Evolutionary conservation across 2,797 vertebrate species (phyloP), one percentile per base, ranked within the genome.

Genomic region (Sphaeramia orbicularis): DNA sequence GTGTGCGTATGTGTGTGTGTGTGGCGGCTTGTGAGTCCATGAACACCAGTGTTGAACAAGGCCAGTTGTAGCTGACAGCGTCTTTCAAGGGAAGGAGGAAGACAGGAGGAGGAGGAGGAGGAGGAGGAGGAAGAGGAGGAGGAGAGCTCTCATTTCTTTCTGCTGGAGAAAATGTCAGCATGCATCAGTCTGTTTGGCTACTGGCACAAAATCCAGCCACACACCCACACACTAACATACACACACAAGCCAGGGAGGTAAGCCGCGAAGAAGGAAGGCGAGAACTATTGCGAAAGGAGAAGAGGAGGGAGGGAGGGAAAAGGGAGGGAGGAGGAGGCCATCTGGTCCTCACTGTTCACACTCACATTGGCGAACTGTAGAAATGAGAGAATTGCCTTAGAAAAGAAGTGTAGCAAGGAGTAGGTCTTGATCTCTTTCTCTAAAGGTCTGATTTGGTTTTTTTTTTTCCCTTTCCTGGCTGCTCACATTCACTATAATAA

Each of bases 141-240:
- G 59, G 56, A 76, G 66, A 62, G 50, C 55, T 45, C 63, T 80
- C 30, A 32, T 69, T 80, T 74, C 51, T 81, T 78, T 66, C 67
- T 80, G 55, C 74, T 48, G 48, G 63, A 77, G 80, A 89, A 92
- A 93, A 93, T 92, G 93, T 94, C 93, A 93, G 76, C 83, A 71
- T 85, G 86, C 83, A 91, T 93, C 88, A 88, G 83, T 89, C 86
- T 90, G 78, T 90, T 89, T 79, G 83, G 88, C 88, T 81, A 75
- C 81, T 83, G 86, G 88, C 86, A 84, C 73, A 76, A 74, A 83
- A 85, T 63, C 48, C 76, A 84, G 72, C 78, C 83, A 78, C 69
- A 83, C 78, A 60, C 83, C 74, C 85, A 85, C 83, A 52, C 74
- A 69, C n/a, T 18, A 21, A 72, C 64, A 32, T 70, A 65, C 52